Percentiles rank a stretch among this genome's conserved stretches.
These are phyloP conservation scores for Drosophila teissieri DNA, from an alignment of 1,140 invertebrate species.

Conservation along the genomic window DNA sequence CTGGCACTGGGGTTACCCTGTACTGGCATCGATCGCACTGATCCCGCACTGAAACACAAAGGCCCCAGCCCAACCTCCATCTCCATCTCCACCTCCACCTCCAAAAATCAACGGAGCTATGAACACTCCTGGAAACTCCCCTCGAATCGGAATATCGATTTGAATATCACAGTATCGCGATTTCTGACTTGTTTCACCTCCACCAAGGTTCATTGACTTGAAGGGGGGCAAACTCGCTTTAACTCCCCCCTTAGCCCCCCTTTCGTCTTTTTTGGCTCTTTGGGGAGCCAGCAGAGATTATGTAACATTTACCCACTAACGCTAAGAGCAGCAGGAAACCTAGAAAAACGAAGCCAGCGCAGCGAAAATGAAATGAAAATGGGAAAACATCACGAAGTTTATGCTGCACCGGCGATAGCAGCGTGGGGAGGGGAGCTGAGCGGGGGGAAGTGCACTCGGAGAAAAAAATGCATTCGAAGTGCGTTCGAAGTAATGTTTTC, in stretches of 20 bases:
- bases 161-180: constrained; percentile 24
- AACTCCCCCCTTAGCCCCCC: background rate
- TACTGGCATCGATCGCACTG: background rate
- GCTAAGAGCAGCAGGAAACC: constrained; percentile 80
- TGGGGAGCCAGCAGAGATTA: constrained; percentile 42
- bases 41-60: constrained; percentile 30
- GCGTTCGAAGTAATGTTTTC: too few species aligned
- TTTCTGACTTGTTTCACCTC: constrained; percentile 42
- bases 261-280: background rate
- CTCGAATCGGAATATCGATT: constrained; percentile 21
- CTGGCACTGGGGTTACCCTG: too few species aligned
- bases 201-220: constrained; percentile 36
- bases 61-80: constrained; percentile 12
- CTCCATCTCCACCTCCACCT: background rate
- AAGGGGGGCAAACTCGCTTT: background rate
- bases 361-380: constrained; percentile 54
- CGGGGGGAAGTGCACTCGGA: constrained; percentile 27
- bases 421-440: constrained; percentile 15
- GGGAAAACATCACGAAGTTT: constrained; percentile 62
- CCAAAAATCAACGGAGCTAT: background rate
- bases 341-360: constrained; percentile 71
- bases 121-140: constrained; percentile 20
- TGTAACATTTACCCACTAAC: constrained; percentile 81
- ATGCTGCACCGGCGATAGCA: constrained; percentile 38
- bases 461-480: background rate